Percentiles rank a stretch among this genome's conserved stretches.
phyloP scores from a whole-genome alignment of 2,113 vertebrate species.

The Brachypteracias leptosomus region DNA sequence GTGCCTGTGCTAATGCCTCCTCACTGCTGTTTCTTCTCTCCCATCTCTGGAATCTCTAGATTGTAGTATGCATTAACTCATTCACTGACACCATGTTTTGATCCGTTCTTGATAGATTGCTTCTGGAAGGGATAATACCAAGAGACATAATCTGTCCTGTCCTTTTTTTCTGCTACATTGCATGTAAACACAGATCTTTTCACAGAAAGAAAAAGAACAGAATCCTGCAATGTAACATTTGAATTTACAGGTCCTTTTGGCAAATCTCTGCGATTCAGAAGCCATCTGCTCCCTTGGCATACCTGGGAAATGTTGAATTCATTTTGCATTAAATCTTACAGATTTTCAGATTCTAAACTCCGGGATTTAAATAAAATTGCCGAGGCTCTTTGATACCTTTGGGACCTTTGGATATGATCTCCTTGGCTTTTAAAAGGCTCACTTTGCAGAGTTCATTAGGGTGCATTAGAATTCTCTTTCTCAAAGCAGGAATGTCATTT shows the following conservation, averaged over 20 bases:
- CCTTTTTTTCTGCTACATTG: background rate
- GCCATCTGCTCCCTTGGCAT: slow-evolving; percentile 30
- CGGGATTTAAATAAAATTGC: background rate
- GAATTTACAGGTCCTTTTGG: background rate
- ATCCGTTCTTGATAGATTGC: background rate
- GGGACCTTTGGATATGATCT: background rate
- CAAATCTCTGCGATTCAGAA: background rate
- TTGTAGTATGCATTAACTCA: background rate
- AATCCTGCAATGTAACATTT: background rate
- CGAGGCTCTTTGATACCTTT: background rate
- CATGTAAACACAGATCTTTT: background rate
- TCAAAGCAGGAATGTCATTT: background rate
- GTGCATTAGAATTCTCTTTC: background rate
- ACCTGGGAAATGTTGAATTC: background rate
- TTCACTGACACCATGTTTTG: background rate
- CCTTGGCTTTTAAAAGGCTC: background rate
- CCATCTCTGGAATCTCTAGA: background rate
- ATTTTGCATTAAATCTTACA: background rate
- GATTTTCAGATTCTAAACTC: background rate
- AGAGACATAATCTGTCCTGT: background rate
- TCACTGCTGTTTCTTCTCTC: background rate
- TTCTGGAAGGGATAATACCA: background rate
- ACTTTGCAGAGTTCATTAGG: background rate
- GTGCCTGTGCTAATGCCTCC: background rate
- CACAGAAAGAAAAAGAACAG: background rate